Evolutionary conservation across 2,113 vertebrate species (phyloP).

Genomic region (Lepisosteus osseus): DNA sequence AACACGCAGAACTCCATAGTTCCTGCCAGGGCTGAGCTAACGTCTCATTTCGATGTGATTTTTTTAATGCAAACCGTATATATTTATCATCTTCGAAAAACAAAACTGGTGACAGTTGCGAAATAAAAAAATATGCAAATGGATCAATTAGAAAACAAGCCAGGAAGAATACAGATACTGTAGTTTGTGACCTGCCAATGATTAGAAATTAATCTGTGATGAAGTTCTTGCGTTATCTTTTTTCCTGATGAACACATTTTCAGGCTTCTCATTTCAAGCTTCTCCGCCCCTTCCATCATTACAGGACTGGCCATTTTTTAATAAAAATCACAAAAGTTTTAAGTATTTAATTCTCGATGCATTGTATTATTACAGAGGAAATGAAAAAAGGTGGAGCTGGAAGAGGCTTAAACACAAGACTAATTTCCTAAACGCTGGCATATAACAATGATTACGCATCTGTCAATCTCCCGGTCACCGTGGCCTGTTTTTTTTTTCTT

Average conservation of each 20-base stretch:
- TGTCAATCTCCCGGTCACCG: conserved; percentile 58
- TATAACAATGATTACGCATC: conserved; percentile 51
- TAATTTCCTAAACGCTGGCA: conserved; percentile 30
- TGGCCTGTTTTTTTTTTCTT: conserved; percentile 59
- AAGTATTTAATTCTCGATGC: conserved; percentile 53
- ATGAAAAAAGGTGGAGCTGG: conserved; percentile 57
- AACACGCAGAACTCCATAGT: conserved; percentile 30
- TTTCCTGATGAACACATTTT: conserved; percentile 23
- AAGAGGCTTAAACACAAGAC: conserved; percentile 37
- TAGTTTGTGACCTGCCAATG: conserved; percentile 49
- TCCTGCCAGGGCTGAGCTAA: conserved; percentile 39
- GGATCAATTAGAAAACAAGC: conserved; percentile 46
- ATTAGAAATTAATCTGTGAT: conserved; percentile 43
- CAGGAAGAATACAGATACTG: conserved; percentile 24
- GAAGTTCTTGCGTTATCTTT: conserved; percentile 8
- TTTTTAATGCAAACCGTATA: conserved; percentile 21
- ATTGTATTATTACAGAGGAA: conserved; percentile 57
- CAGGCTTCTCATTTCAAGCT: conserved; percentile 11
- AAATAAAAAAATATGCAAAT: conserved; percentile 51
- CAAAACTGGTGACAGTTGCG: conserved; percentile 28
- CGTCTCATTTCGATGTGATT: neutral
- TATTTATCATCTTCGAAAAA: conserved; percentile 37
- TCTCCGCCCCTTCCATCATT: conserved; percentile 39
- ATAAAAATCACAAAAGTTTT: conserved; percentile 56
- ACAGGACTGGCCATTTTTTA: conserved; percentile 52